Conservation (phyloP, 2,113 vertebrate genomes). For the Mus pahari region DNA sequence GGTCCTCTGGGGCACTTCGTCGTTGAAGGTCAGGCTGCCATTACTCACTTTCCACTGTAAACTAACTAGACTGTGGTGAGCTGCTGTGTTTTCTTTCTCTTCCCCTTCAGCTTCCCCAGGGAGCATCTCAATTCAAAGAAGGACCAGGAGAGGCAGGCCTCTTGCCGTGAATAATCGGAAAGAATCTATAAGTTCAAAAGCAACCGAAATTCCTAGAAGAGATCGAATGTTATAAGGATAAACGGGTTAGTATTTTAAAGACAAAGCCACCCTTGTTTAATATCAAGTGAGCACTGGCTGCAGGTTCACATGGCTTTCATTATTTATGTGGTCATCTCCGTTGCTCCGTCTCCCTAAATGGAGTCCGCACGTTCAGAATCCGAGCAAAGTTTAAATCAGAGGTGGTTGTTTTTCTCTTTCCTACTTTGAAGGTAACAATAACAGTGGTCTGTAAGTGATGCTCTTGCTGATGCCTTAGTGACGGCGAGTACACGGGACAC, state of each 20-base stretch:
- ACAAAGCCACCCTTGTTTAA: slow-evolving; percentile 76
- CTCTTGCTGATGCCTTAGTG: slow-evolving; percentile 33
- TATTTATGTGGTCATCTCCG: slow-evolving; percentile 60
- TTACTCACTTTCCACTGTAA: slow-evolving; percentile 70
- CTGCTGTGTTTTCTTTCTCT: slow-evolving; percentile 62
- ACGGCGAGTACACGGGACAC: slow-evolving; percentile 1
- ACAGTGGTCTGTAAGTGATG: slow-evolving; percentile 25
- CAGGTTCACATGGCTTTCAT: slow-evolving; percentile 48
- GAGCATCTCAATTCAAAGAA: slow-evolving; percentile 78
- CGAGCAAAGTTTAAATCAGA: slow-evolving; percentile 63
- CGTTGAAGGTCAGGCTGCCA: slow-evolving; percentile 65
- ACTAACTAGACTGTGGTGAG: slow-evolving; percentile 41
- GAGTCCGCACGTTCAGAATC: slow-evolving; percentile 14
- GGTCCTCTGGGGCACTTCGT: slow-evolving; percentile 53
- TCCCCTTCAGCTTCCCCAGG: slow-evolving; percentile 65
- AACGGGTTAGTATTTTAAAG: slow-evolving; percentile 75
- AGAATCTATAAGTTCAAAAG: slow-evolving; percentile 81
- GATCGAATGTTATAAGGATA: slow-evolving; percentile 75
- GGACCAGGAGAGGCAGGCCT: slow-evolving; percentile 70
- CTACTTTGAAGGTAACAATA: slow-evolving; percentile 43
- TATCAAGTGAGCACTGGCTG: slow-evolving; percentile 59
- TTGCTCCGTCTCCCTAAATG: slow-evolving; percentile 10
- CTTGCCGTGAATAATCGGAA: slow-evolving; percentile 80
- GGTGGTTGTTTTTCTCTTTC: background rate
- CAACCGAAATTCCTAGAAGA: slow-evolving; percentile 74